Evolutionary conservation across 2,113 vertebrate species (phyloP).

Genomic region (Apteryx owenii): DNA sequence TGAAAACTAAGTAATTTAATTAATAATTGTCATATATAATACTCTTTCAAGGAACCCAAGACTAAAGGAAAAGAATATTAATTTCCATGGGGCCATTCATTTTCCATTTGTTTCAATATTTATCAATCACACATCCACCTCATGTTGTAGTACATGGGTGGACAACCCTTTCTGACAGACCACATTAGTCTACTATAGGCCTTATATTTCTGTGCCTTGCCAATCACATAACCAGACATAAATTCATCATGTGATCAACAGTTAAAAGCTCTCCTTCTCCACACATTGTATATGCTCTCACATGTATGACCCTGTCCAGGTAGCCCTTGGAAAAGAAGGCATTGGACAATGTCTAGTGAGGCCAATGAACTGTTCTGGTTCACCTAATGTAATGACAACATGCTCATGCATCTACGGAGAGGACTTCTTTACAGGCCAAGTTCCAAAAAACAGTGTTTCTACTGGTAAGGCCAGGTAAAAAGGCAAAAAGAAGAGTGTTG

Average conservation of each 20-base stretch:
- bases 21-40: neutral
- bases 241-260: neutral
- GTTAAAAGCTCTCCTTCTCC: neutral
- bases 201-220: neutral
- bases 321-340: neutral
- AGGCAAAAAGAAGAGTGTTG: neutral
- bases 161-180: neutral
- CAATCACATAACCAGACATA: neutral
- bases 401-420: neutral
- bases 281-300: neutral
- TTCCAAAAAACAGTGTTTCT: neutral
- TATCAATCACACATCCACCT: neutral
- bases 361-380: neutral
- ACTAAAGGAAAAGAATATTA: neutral
- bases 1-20: neutral
- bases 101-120: neutral
- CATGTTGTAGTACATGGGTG: neutral
- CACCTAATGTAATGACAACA: neutral
- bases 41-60: neutral
- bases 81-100: neutral
- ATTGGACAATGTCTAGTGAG: neutral
- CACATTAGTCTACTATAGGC: neutral
- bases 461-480: neutral
- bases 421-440: neutral
- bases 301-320: fast-evolving